phyloP scores from a whole-genome alignment of 2,797 vertebrate species.

The Ctenosaura bakeri region DNA sequence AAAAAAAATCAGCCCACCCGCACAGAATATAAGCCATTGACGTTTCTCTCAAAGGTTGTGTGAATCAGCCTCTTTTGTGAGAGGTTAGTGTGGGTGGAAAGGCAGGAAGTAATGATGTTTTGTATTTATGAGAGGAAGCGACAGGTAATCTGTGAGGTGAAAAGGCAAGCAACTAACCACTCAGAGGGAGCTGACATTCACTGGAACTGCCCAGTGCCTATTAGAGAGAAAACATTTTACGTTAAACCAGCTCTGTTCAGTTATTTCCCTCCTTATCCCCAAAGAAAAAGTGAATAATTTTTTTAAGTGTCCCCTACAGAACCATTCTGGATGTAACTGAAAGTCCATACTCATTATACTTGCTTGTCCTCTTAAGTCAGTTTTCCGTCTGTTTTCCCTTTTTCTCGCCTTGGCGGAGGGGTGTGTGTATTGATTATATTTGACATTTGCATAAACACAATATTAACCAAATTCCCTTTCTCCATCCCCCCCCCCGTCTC shows the following conservation, averaged over 20 bases:
- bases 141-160: constrained; percentile 22
- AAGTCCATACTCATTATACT: background rate
- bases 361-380: background rate
- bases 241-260: background rate
- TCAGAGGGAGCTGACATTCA: constrained; percentile 6
- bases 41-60: constrained; percentile 10
- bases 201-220: background rate
- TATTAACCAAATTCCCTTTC: constrained; percentile 34
- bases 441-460: background rate
- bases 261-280: background rate
- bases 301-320: constrained; percentile 26
- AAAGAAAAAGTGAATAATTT: background rate
- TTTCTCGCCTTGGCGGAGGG: background rate
- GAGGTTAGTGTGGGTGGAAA: constrained; percentile 13
- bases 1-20: background rate
- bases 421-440: background rate
- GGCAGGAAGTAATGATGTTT: constrained; percentile 23
- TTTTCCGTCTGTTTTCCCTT: constrained; percentile 17
- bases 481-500: constrained; percentile 37
- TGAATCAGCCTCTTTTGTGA: constrained; percentile 32
- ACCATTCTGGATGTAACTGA: background rate
- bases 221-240: constrained; percentile 7
- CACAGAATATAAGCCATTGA: constrained; percentile 17
- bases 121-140: constrained; percentile 8
- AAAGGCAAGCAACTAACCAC: background rate